A percentile compares a stretch with the other conserved stretches of the same genome.
Evolutionary conservation across 2,797 vertebrate species (phyloP).

Genomic region (Myiotriccus ornatus): DNA sequence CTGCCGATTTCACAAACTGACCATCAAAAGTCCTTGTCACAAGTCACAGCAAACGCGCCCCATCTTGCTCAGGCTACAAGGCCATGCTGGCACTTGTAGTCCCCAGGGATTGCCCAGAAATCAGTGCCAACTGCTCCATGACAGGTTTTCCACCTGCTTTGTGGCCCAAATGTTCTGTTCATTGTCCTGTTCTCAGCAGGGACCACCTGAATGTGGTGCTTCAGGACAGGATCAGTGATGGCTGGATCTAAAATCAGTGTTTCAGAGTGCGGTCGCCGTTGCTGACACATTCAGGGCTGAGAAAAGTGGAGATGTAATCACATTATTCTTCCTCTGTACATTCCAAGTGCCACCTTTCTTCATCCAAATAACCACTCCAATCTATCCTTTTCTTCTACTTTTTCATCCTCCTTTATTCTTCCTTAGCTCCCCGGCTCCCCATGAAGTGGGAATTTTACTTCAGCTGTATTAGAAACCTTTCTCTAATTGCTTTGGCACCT

Average conservation of each 20-base stretch:
- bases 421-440: background rate
- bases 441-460: background rate
- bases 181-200: background rate
- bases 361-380: background rate
- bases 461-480: background rate
- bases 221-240: background rate
- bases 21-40: background rate
- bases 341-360: background rate
- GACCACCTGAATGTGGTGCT: background rate
- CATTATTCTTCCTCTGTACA: background rate
- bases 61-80: background rate
- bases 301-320: background rate
- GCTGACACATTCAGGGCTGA: background rate
- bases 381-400: background rate
- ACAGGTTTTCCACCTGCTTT: background rate
- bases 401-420: background rate
- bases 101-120: background rate
- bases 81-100: background rate
- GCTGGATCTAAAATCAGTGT: background rate
- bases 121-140: background rate
- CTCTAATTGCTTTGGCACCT: background rate
- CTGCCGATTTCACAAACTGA: background rate
- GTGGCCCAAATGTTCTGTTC: background rate
- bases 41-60: background rate
- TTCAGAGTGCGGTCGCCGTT: fast-evolving